A percentile compares a stretch with the other conserved stretches of the same genome.
Conservation (phyloP, 2,797 vertebrate genomes). For the Masticophis lateralis region DNA sequence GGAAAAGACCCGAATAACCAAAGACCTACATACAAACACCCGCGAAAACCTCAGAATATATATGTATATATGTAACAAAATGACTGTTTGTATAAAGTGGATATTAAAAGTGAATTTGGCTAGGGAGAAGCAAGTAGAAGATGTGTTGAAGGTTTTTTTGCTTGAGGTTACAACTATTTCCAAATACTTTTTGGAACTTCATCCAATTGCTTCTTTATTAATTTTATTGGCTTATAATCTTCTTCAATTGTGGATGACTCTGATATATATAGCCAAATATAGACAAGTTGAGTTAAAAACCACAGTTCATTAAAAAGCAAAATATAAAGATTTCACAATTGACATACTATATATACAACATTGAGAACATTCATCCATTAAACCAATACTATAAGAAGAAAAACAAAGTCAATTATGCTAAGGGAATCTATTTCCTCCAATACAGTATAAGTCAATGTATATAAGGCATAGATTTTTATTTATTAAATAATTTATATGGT, state of each 20-base stretch:
- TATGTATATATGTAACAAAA: too few species aligned
- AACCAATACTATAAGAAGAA: neutral
- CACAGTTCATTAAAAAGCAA: neutral
- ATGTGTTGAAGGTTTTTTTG: too few species aligned
- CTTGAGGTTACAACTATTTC: neutral
- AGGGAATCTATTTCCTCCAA: neutral
- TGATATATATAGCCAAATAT: neutral
- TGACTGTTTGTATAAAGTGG: constrained; percentile 48
- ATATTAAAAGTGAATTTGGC: too few species aligned
- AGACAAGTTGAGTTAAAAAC: neutral
- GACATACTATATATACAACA: too few species aligned
- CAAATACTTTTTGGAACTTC: neutral
- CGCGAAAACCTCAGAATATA: too few species aligned
- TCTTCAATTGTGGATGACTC: neutral
- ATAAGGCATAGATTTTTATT: neutral
- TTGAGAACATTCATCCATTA: neutral
- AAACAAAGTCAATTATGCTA: neutral
- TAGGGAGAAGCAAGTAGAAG: too few species aligned
- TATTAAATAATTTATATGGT: neutral
- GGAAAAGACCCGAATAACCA: too few species aligned
- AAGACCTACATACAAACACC: too few species aligned
- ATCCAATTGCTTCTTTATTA: neutral
- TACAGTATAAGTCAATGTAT: neutral
- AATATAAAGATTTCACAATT: too few species aligned
- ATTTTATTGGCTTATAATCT: neutral